phyloP scores from a whole-genome alignment of 2,113 vertebrate genomes.

The Tringa solitaria region DNA sequence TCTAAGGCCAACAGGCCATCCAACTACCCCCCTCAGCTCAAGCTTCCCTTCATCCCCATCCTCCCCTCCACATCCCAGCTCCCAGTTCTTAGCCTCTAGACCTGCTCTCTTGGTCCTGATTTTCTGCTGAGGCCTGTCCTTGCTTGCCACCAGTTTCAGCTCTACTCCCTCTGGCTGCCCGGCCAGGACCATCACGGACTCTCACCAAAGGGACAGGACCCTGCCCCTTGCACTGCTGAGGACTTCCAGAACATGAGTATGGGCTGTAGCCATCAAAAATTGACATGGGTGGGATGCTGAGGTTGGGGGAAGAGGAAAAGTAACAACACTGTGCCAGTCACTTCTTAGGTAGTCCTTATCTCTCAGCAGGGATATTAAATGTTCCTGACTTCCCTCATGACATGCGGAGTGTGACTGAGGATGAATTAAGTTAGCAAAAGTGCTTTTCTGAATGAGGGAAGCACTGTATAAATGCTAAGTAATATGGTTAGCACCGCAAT shows the following conservation, averaged over 20 bases:
- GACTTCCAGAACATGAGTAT: neutral
- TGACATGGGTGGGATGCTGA: accelerated
- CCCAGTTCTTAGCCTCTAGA: neutral
- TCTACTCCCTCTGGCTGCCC: neutral
- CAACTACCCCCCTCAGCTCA: neutral
- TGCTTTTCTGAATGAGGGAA: neutral
- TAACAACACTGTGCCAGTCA: neutral
- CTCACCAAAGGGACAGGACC: neutral
- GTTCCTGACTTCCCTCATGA: neutral
- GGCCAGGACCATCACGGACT: neutral
- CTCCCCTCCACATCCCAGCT: neutral
- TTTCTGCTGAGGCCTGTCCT: neutral
- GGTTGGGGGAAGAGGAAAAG: neutral
- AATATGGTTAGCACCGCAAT: neutral
- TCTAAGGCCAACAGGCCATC: neutral
- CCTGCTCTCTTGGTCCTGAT: neutral
- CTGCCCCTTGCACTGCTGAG: neutral
- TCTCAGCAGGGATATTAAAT: neutral
- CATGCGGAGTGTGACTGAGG: neutral
- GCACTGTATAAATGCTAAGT: neutral
- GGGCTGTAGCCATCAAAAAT: neutral
- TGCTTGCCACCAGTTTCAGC: neutral
- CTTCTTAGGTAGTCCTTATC: neutral
- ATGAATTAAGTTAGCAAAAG: constrained; percentile 22
- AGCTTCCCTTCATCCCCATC: neutral